Base-by-base conservation (phyloP, 2,113 vertebrate genomes). In the Camelus dromedarius region DNA sequence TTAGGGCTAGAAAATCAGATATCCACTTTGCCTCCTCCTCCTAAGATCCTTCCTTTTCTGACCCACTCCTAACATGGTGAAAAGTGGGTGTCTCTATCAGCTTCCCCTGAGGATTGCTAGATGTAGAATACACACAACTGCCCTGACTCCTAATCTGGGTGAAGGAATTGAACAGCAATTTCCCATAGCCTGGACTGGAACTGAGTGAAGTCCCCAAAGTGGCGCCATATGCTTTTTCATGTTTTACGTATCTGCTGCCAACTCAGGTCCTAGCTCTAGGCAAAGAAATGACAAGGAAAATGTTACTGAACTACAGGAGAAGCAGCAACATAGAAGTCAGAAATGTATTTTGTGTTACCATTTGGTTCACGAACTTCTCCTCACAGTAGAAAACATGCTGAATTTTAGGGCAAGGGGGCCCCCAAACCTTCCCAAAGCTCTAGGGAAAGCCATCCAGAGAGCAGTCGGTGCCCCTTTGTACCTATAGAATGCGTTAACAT, bases 281-380 rank as follows among this genome's bases (percentile, higher is more conserved):
- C 48, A 90, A 48, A 87, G 20, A 95, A 66, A 89, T 16, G 72
- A 76, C 5, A 76, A 46, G 76, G 30, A 89, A 73, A 67, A 56
- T 28, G 14, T 75, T 30, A 58, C 1, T 52, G 24, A 87, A 13
- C 28, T 81, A 48, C 7, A 64, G 26, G 56, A 54, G 32, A 52
- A 79, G 22, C 32, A 70, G 16, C n/a, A 82, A 82, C 26, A 75
- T 2, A 70, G 26, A 42, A 77, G 42, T 2, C 58, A 56, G 60
- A 66, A 79, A 92, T 62, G 69, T 50, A 32, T 38, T 73, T 12
- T 48, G 48, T 62, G 73, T 70, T 32, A 70, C 42, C 52, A 54
- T 15, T 56, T 62, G 28, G 62, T 42, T 91, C 28, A 28, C 32
- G 77, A 76, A 72, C 42, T 35, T 86, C 87, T 91, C 77, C 64